Base-by-base conservation (phyloP, 2,113 vertebrate species). In the Toxotes jaculatrix region DNA sequence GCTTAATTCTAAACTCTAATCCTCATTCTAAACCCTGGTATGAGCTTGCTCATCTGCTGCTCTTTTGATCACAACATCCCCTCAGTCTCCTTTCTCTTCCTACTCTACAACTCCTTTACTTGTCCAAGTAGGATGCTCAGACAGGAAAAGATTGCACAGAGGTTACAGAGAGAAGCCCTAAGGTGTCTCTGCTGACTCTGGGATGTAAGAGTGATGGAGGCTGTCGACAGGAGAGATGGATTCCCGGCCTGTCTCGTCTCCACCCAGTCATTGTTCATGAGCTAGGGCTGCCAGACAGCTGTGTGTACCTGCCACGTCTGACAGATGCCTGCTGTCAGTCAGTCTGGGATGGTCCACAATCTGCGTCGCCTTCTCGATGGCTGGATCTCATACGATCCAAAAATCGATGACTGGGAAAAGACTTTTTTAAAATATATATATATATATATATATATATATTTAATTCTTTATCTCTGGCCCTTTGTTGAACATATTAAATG, bases 201-300 rank as follows among this genome's bases (percentile, higher is more conserved):
- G 70, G 57, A 81, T 79, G 82, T 9, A 63, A 82, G 90, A 88
- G 82, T 83, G 80, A 91, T 93, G 74, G 85, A 77, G 71, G 77
- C 86, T 84, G 93, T 90, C 91, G 45, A 31, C 42, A 14, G 7
- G 34, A 67, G 78, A 91, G 92, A 94, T 93, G 87, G 86, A 92
- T 93, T 85, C 68, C 76, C 9, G 42, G 81, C 64, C 81, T 64
- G 23, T 83, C 82, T 80, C 34, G n/a, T 90, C 57, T 88, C 88
- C 86, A 82, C 85, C 81, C 77, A 77, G 83, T 88, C 90, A 90
- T 92, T 87, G 92, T 89, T 93, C 90, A 93, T 91, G 75, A 91
- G 86, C 57, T 13, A 0, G 61, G 38, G 90, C 83, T 88, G 87
- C 90, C 90, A 87, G 86, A 84, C 74, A 82, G 78, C 88, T 93